Base-by-base conservation (phyloP, 2,797 vertebrate genomes). In the Remorina albescens region DNA sequence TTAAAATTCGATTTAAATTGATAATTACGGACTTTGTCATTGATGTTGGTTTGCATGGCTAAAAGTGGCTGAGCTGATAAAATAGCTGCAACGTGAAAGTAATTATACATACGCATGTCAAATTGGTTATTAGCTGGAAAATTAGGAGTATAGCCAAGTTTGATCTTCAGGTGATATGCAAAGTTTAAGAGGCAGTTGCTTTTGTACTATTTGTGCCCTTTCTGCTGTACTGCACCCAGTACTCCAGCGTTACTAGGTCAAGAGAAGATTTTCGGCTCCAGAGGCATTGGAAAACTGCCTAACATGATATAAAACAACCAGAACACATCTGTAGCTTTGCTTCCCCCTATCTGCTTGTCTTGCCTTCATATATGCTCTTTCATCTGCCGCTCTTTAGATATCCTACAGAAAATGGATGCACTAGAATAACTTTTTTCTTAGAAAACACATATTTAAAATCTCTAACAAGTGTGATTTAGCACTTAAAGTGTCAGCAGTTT, bases 201-300 rank as follows among this genome's bases (percentile, higher is more conserved):
- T 67, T 46, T 69, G 2, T 57, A 56, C 54, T 71, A 28, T 80
- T 55, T 46, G 32, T 59, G 65, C 70, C 72, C 71, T 81, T 76
- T 83, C 71, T 78, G 44, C 61, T 36, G 36, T 66, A 56, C 55
- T 39, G 57, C 36, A 21, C 53, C 78, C 46, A 8, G 62, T 47
- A 26, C 72, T 67, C 60, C 69, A 44, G 68, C 28, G 11, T 64
- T 67, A 55, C 59, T 0, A 13, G 67, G 64, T 78, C 71, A 72
- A 76, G 57, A 71, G 67, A 81, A 83, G 59, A 53, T 60, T 74
- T 78, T 79, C 64, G 67, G 32, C 70, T 30, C 61, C 25, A 51
- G 55, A 83, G 53, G 76, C 21, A 11, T 44, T 81, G 83, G 80
- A 80, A 74, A 73, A 67, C 32, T 70, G 78, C 61, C 58, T 34